Evolutionary conservation across 2,113 vertebrate genomes (phyloP).

Genomic region (Calyptomena viridis): DNA sequence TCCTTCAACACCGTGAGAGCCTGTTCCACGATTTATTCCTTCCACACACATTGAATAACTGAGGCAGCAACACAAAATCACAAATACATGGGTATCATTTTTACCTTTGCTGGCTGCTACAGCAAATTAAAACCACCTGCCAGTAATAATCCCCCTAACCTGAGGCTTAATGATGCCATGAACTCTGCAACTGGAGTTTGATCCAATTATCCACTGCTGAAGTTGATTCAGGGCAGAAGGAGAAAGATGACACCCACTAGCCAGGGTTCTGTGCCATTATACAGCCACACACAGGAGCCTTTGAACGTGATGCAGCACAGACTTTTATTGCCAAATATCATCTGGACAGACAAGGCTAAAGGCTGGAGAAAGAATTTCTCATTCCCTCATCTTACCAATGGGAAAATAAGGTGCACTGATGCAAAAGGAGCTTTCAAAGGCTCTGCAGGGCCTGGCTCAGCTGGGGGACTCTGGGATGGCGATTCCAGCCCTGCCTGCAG

Average conservation of each 20-base stretch:
- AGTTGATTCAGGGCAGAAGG: not conserved
- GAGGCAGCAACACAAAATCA: not conserved
- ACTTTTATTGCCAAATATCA: not conserved
- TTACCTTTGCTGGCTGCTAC: constrained; percentile 5
- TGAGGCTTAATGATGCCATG: not conserved
- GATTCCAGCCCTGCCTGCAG: not conserved
- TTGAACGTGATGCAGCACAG: not conserved
- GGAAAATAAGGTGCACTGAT: not conserved
- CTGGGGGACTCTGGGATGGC: not conserved
- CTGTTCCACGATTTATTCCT: not conserved
- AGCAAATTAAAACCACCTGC: constrained; percentile 5
- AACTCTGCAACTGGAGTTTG: constrained; percentile 26
- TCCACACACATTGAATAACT: not conserved
- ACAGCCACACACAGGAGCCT: not conserved
- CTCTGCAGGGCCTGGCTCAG: not conserved
- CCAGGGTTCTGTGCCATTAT: not conserved
- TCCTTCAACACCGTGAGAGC: not conserved
- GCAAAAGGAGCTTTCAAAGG: not conserved
- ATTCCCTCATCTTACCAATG: not conserved
- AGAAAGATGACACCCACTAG: not conserved
- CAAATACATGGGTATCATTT: not conserved
- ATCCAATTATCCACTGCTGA: constrained; percentile 15
- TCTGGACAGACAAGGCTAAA: not conserved
- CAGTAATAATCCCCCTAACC: not conserved
- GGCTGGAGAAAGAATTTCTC: not conserved